Conservation (phyloP, 2,797 vertebrate genomes). For the Buphagus erythrorhynchus region DNA sequence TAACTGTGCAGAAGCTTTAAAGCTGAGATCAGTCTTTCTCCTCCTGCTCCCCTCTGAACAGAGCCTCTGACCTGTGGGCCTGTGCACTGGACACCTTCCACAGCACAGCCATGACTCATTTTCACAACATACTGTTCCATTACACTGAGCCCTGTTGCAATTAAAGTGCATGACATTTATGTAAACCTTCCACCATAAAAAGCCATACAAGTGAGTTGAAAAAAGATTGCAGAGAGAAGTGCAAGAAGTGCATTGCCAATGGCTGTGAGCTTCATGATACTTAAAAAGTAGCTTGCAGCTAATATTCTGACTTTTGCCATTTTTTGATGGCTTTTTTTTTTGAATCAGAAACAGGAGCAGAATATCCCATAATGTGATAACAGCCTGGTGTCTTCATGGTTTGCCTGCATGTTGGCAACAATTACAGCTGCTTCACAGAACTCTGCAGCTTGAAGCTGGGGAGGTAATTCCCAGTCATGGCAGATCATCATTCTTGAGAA, state of each 20-base stretch:
- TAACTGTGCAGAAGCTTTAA: background rate
- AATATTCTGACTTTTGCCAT: rapidly evolving
- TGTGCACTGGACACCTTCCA: background rate
- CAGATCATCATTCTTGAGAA: background rate
- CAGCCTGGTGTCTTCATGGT: background rate
- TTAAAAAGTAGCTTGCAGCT: background rate
- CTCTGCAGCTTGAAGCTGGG: background rate
- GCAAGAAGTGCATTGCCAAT: background rate
- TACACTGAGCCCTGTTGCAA: background rate
- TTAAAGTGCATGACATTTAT: background rate
- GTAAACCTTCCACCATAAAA: background rate
- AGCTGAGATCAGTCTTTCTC: background rate
- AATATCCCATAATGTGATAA: background rate
- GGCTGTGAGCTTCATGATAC: background rate
- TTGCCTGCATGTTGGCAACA: rapidly evolving
- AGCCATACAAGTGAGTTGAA: rapidly evolving
- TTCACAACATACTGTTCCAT: background rate
- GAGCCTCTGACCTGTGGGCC: background rate
- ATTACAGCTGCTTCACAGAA: background rate
- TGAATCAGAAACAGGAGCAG: background rate
- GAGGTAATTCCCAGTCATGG: background rate
- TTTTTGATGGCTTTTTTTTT: background rate
- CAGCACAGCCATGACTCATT: background rate
- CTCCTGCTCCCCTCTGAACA: background rate
- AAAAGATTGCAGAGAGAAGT: background rate